Base-by-base conservation (phyloP, 2,113 vertebrate species). In the Melanerpes aurifrons region DNA sequence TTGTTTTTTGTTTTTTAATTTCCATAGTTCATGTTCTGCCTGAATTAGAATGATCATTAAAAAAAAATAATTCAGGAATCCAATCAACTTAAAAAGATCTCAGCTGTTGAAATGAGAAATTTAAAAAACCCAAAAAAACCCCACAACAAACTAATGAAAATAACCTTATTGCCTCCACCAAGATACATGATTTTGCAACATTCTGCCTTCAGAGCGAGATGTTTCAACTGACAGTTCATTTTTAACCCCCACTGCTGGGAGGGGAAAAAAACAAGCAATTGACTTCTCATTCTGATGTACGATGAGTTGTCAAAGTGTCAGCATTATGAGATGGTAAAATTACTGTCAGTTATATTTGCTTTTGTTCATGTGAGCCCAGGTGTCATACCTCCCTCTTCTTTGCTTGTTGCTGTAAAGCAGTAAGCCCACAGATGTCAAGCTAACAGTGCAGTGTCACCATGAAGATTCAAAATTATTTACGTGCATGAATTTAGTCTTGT, bases 401-500 rank as follows among this genome's bases (percentile, higher is more conserved):
- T 57, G 28, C 71, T 61, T 18, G 1, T 64, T 93, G 85, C 31
- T 90, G 58, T 62, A 89, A 72, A 91, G 48, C 71, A 80, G 62
- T 64, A 72, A 82, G 75, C 94, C 66, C 73, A 78, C 29, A 1
- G 87, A 10, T 15, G 19, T 72, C 87, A 93, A 91, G 50, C 37
- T 87, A 32, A 72, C 64, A 63, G 85, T 76, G 86, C 58, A 9
- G 15, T 73, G 86, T 93, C 71, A 66, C 72, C 6, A 0, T 15
- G 43, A 86, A 64, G 71, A 67, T 83, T 62, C 79, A 59, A 32
- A 76, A n/a, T 13, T 37, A 15, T 58, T 96, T 97, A 97, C 6
- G 92, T 92, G 77, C 87, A 97, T 22, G 93, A 96, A 76, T 96
- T 97, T 32, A 97, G 81, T 90, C 94, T 91, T 40, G 96, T 95